Percentiles rank a stretch among this genome's conserved stretches.
Conservation (phyloP, 2,797 vertebrate genomes). For the Muscicapa striata region DNA sequence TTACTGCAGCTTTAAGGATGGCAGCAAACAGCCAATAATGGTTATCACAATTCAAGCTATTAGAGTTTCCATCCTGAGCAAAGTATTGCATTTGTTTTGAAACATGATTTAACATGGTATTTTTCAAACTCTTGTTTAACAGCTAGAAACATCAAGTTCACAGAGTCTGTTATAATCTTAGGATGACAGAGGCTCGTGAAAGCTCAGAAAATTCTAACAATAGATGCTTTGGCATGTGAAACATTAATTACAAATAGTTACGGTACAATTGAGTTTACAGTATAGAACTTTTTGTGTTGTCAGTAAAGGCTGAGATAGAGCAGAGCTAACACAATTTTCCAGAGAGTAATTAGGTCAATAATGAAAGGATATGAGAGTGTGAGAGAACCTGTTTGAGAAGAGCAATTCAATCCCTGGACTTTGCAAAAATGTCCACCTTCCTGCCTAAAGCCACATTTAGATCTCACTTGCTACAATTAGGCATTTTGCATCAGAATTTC, state of each 20-base stretch:
- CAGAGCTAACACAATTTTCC: not conserved
- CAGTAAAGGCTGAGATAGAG: not conserved
- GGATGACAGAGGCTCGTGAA: not conserved
- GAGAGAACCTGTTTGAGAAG: not conserved
- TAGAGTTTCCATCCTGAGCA: not conserved
- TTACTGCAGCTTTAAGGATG: not conserved
- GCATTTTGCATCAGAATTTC: not conserved
- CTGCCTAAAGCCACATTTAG: not conserved
- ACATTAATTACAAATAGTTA: not conserved
- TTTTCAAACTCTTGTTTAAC: not conserved
- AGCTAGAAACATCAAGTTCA: not conserved
- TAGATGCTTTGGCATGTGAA: not conserved
- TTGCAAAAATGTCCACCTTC: not conserved
- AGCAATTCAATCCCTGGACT: not conserved
- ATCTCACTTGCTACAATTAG: not conserved
- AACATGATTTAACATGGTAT: rapidly evolving
- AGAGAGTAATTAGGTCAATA: not conserved
- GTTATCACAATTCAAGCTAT: not conserved
- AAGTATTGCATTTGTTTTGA: not conserved
- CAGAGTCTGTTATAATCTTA: not conserved
- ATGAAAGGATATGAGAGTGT: not conserved
- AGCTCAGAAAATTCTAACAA: not conserved
- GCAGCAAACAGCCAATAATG: not conserved
- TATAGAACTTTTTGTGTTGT: not conserved
- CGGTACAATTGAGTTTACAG: not conserved